phyloP scores from a whole-genome alignment of 1,140 invertebrate species.

The Probaryconus sp. region DNA sequence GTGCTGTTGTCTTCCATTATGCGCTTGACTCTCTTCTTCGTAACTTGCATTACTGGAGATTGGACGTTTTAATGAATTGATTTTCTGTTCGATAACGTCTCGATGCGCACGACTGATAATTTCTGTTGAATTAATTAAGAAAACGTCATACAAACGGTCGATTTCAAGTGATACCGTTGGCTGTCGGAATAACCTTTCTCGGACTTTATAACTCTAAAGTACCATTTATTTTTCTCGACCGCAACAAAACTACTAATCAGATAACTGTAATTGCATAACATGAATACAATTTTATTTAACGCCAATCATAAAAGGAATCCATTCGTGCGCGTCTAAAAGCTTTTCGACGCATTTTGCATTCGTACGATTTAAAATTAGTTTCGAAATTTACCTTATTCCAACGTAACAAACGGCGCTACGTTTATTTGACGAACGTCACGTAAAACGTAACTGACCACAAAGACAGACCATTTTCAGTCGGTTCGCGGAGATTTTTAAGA shows the following conservation, averaged over 20 bases:
- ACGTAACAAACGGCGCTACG: conserved; percentile 22
- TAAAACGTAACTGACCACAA: conserved; percentile 53
- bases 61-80: conserved; percentile 59
- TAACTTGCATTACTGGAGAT: conserved; percentile 29
- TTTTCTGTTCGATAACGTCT: conserved; percentile 40
- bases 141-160: conserved; percentile 30
- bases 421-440: conserved; percentile 51
- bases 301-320: neutral
- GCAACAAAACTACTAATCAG: no score
- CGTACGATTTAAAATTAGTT: conserved; percentile 3
- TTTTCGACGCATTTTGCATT: conserved; percentile 5
- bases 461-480: conserved; percentile 33
- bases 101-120: conserved; percentile 26
- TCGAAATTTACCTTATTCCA: neutral
- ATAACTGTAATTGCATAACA: conserved; percentile 3
- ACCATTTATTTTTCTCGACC: neutral
- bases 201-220: neutral
- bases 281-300: neutral
- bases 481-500: conserved; percentile 29
- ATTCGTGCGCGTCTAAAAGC: neutral
- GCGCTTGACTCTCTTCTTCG: conserved; percentile 17
- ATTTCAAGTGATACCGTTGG: conserved; percentile 11
- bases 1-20: conserved; percentile 41
- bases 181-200: neutral
- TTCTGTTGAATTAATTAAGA: conserved; percentile 43